Base-by-base conservation (phyloP, 1,140 invertebrate genomes). In the Drusus annulatus region DNA sequence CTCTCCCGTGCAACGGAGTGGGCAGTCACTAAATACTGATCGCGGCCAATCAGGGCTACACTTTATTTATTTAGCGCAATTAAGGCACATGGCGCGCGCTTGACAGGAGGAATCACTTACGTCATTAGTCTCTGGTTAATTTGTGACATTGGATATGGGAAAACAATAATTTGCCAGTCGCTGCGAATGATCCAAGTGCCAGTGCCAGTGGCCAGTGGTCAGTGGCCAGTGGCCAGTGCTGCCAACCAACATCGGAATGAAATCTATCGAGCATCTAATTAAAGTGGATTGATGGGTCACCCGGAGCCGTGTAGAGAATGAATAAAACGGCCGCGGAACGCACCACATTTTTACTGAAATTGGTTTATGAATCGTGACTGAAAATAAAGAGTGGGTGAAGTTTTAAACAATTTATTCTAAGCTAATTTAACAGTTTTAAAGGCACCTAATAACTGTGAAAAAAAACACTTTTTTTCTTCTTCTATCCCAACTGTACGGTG, bases 91-190 rank as follows among this genome's bases (percentile, higher is more conserved):
- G 50, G 23, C 51, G 15, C 19, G n/a, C 51, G 21, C 50, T 74
- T 56, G 71, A 74, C 51, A 28, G 71, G 16, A 16, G n/a, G 54
- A 74, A 28, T 58, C 50, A 28, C 52, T 74, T 56, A 58, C 23
- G 52, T 56, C 71, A 74, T 74, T 74, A 74, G 71, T 74, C 71
- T 25, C 17, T 25, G 10, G 51, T 52, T 58, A 58, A 74, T 74
- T 74, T 54, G 71, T 23, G 25, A 54, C 31, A 23, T 74, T 58
- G 15, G 51, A 16, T 23, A 31, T 56, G 71, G 71, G 31, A 28
- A 74, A 74, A 74, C 21, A 74, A 54, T 74, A 54, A 56, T 74
- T 71, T 74, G 71, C 71, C 71, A 74, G 52, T 17, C 3, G 65
- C 28, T 23, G 36, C 10, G 10, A 13, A 45, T 45, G 7, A 19